phyloP scores from a whole-genome alignment of 2,797 vertebrate genomes.

The Xenentodon cancila region DNA sequence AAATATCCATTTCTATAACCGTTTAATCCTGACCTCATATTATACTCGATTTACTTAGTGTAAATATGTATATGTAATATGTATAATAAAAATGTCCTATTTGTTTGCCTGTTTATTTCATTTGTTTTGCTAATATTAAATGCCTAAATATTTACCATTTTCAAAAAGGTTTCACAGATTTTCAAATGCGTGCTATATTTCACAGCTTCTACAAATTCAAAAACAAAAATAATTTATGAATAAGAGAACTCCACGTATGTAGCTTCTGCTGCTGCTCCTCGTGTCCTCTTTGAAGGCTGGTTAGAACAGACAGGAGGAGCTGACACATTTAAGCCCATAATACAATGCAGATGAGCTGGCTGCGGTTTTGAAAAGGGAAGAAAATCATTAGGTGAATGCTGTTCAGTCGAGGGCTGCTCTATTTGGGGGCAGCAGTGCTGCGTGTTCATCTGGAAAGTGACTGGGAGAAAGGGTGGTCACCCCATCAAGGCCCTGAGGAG shows the following conservation, averaged over 20 bases:
- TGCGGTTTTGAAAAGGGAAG: slow-evolving; percentile 24
- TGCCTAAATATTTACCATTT: too few relatives aligned
- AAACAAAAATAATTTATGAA: too few relatives aligned
- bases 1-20: not conserved
- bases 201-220: too few relatives aligned
- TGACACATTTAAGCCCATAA: slow-evolving; percentile 14
- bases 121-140: not conserved
- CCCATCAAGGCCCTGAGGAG: slow-evolving; percentile 71
- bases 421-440: slow-evolving; percentile 51
- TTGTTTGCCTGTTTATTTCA: not conserved
- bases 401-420: slow-evolving; percentile 40
- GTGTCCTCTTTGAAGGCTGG: not conserved
- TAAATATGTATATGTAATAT: not conserved
- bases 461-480: slow-evolving; percentile 52
- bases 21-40: not conserved
- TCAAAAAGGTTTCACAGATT: too few relatives aligned
- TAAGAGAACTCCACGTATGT: too few relatives aligned
- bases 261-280: not conserved
- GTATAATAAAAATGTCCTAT: not conserved
- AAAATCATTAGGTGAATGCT: slow-evolving; percentile 47
- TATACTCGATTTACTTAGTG: not conserved
- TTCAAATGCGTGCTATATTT: too few relatives aligned
- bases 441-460: slow-evolving; percentile 56
- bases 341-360: slow-evolving; percentile 34
- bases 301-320: not conserved